Evolutionary conservation across 1,140 invertebrate species (phyloP).

Genomic region (Drosophila orena): DNA sequence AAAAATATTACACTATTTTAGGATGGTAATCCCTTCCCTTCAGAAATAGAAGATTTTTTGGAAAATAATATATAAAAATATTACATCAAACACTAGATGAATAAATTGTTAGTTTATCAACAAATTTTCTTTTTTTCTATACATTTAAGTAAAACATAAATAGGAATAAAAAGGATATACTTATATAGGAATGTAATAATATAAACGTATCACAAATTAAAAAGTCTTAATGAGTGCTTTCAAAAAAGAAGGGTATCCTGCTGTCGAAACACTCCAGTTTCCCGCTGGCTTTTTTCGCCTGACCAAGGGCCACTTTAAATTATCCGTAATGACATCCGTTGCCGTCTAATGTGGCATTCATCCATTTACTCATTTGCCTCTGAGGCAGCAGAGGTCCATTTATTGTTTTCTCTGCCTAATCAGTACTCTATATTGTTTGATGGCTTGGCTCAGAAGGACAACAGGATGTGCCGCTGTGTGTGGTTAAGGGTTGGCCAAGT

Average conservation of each 20-base stretch:
- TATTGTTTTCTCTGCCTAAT: conserved; percentile 81
- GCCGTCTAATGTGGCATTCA: conserved; percentile 51
- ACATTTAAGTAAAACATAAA: no score
- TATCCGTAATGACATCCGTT: conserved; percentile 78
- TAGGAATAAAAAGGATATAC: no score
- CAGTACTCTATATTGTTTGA: conserved; percentile 50
- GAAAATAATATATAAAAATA: no score
- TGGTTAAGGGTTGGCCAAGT: conserved; percentile 73
- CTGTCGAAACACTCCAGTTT: background rate
- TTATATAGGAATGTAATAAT: no score
- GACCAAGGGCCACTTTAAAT: conserved; percentile 70
- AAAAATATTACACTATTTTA: background rate
- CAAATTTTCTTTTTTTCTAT: no score
- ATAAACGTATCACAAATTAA: no score
- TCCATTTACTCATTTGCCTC: conserved; percentile 24
- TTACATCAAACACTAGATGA: no score
- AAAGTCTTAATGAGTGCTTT: background rate
- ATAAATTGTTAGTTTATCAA: no score
- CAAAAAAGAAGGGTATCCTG: background rate
- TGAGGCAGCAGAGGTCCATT: conserved; percentile 60
- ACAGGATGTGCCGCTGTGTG: conserved; percentile 42
- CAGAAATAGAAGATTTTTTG: background rate
- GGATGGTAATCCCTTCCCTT: no score
- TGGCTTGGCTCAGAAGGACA: conserved; percentile 51
- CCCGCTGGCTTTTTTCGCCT: background rate